A percentile compares a stretch with the other conserved stretches of the same genome.
These are phyloP conservation scores for Ondatra zibethicus DNA, from an alignment of 2,113 vertebrate genomes.

Conservation along the genomic window DNA sequence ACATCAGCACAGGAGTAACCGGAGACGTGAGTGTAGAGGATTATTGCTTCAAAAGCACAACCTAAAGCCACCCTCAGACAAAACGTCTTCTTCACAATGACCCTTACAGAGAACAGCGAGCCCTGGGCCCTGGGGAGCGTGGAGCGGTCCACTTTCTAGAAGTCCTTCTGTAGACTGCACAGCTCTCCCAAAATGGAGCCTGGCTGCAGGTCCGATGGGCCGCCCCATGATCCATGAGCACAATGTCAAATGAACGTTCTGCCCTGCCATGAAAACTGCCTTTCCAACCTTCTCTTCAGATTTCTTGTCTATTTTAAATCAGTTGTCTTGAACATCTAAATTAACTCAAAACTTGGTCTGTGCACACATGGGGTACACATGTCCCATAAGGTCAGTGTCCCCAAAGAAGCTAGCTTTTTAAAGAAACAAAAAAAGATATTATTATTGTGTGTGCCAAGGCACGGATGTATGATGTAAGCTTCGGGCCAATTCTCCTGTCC, in stretches of 20 bases:
- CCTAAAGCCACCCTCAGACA: neutral
- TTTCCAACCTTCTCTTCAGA: constrained; percentile 9
- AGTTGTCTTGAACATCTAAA: neutral
- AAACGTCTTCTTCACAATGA: neutral
- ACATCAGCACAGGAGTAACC: neutral
- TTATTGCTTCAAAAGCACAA: neutral
- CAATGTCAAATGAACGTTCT: rapidly evolving
- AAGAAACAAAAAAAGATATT: neutral
- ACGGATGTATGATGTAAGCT: neutral
- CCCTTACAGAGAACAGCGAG: neutral
- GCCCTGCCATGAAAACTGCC: neutral
- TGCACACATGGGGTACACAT: neutral
- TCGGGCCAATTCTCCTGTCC: neutral
- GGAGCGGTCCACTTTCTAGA: neutral
- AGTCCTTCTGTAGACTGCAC: neutral
- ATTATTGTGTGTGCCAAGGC: neutral
- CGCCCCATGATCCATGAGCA: neutral
- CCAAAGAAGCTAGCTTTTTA: neutral
- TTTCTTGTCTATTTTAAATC: neutral
- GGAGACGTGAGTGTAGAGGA: neutral
- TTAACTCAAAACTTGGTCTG: neutral
- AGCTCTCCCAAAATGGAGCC: neutral
- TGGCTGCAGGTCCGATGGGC: neutral
- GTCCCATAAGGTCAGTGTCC: neutral
- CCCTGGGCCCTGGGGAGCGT: neutral